Evolutionary conservation across 1,140 invertebrate species (phyloP).

Genomic region (Procambarus virginalis): DNA sequence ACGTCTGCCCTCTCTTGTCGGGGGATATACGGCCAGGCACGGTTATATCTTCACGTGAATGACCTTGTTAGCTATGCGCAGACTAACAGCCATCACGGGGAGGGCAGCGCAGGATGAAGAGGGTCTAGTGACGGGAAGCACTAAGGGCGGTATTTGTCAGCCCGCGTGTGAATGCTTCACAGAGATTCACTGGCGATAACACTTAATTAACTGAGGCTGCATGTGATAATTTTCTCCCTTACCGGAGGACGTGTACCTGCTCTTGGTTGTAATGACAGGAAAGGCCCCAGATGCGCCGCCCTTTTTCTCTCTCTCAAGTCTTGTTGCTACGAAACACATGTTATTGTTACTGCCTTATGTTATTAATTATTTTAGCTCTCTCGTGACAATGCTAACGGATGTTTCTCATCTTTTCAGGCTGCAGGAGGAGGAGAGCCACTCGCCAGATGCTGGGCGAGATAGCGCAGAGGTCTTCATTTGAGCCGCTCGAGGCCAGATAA

Average conservation of each 20-base stretch:
- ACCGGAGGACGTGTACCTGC: not conserved
- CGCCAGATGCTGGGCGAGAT: not conserved
- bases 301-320: not conserved
- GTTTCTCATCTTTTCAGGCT: not conserved
- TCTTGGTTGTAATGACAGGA: not conserved
- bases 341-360: too few species aligned
- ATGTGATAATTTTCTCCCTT: not conserved
- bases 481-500: not conserved
- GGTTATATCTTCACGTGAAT: constrained; percentile 3
- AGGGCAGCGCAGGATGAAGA: not conserved
- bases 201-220: not conserved
- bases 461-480: not conserved
- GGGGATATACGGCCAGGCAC: not conserved
- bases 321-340: not conserved
- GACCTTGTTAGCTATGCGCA: not conserved
- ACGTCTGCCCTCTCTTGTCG: not conserved
- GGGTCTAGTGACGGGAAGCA: not conserved
- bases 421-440: too few species aligned
- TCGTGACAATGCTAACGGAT: not conserved
- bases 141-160: too few species aligned
- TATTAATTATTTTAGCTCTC: not conserved
- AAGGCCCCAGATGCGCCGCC: too few species aligned
- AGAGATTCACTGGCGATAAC: not conserved
- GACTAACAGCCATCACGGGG: not conserved
- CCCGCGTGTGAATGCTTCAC: too few species aligned